These are phyloP conservation scores for Agriopis marginaria DNA, from an alignment of 2,888 invertebrate genomes.

Conservation along the genomic window DNA sequence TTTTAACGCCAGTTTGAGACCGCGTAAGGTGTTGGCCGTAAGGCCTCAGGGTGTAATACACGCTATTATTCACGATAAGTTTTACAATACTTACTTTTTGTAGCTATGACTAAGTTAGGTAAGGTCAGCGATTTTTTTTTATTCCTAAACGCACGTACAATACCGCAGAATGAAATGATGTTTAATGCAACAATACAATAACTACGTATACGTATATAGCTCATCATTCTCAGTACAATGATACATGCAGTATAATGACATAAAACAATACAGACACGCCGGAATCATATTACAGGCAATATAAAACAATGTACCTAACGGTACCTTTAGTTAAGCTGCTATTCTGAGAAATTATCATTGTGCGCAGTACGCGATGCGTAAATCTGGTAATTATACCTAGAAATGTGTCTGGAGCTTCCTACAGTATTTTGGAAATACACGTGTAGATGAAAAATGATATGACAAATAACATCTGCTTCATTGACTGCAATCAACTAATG, in stretches of 20 bases:
- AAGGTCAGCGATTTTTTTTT: neutral
- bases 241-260: slow-evolving; percentile 4
- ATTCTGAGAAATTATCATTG: slow-evolving; percentile 27
- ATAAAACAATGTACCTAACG: slow-evolving; percentile 27
- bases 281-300: slow-evolving; percentile 45
- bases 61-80: no score
- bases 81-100: no score
- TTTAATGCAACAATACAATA: no score
- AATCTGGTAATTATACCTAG: neutral
- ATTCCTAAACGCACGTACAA: neutral
- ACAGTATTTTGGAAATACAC: no score
- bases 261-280: slow-evolving; percentile 27
- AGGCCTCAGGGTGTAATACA: no score
- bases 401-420: neutral
- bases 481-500: no score
- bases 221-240: slow-evolving; percentile 13
- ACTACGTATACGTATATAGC: neutral
- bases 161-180: neutral
- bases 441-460: no score
- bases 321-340: slow-evolving; percentile 6
- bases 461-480: no score
- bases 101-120: neutral
- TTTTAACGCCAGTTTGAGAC: no score
- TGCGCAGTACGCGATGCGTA: slow-evolving; percentile 7
- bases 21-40: no score